A percentile compares a stretch with the other conserved stretches of the same genome.
Conservation (phyloP, 2,888 invertebrate species). For the Dorcus hopei region DNA sequence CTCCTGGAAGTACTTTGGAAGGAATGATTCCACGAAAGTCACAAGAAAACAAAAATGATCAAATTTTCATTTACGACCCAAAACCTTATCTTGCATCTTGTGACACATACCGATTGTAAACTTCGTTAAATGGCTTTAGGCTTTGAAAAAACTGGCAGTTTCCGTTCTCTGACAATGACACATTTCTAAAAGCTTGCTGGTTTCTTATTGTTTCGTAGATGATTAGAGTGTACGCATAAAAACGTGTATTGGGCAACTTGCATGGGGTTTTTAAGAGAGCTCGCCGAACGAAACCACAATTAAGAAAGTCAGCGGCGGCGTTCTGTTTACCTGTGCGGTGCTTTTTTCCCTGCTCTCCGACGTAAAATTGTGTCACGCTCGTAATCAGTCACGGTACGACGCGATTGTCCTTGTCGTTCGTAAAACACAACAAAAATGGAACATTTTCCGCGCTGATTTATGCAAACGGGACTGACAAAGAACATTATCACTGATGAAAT, state of each 20-base stretch:
- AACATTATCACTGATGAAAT: slow-evolving; percentile 9
- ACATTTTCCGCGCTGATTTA: slow-evolving; percentile 22
- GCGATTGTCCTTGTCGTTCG: slow-evolving; percentile 38
- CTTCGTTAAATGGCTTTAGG: too few relatives aligned
- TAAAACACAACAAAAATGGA: slow-evolving; percentile 23
- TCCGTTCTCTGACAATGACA: too few relatives aligned
- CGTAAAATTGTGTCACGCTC: slow-evolving; percentile 42
- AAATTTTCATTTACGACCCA: too few relatives aligned
- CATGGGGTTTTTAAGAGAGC: slow-evolving; percentile 1
- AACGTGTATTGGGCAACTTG: neutral
- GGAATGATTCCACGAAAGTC: too few relatives aligned
- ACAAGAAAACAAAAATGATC: too few relatives aligned
- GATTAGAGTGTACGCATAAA: too few relatives aligned
- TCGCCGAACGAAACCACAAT: slow-evolving; percentile 22
- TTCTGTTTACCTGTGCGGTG: slow-evolving; percentile 21
- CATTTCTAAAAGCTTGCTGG: too few relatives aligned
- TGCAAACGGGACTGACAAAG: slow-evolving; percentile 10
- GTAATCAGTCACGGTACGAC: slow-evolving; percentile 43
- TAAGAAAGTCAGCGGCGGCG: slow-evolving; percentile 26
- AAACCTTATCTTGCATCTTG: too few relatives aligned
- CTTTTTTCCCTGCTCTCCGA: slow-evolving; percentile 26
- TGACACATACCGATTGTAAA: too few relatives aligned
- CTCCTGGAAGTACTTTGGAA: too few relatives aligned
- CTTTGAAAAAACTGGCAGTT: too few relatives aligned
- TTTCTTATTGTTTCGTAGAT: too few relatives aligned